Percentiles rank a stretch among this genome's conserved stretches.
phyloP scores from a whole-genome alignment of 2,797 vertebrate genomes.

The Oryzias dopingdopingensis region DNA sequence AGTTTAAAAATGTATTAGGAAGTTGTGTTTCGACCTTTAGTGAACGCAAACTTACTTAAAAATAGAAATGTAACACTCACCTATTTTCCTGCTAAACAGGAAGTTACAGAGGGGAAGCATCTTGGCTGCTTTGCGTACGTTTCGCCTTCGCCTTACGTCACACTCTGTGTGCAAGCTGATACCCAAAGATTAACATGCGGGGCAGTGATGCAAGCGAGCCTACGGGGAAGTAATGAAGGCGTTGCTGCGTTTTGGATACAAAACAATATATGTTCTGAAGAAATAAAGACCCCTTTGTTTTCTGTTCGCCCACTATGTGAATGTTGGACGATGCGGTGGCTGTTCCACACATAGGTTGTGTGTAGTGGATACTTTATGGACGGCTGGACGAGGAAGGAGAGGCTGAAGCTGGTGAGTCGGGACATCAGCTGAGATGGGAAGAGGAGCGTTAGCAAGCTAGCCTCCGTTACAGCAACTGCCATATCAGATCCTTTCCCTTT shows the following conservation, averaged over 20 bases:
- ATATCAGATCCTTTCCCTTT: slow-evolving; percentile 12
- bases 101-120: slow-evolving; percentile 10
- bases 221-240: slow-evolving; percentile 27
- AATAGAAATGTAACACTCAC: not conserved
- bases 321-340: slow-evolving; percentile 8
- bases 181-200: slow-evolving; percentile 35
- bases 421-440: slow-evolving; percentile 41
- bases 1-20: no score
- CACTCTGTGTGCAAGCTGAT: slow-evolving; percentile 57
- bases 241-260: slow-evolving; percentile 11
- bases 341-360: slow-evolving; percentile 13
- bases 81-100: slow-evolving; percentile 5
- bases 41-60: not conserved
- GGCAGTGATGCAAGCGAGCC: slow-evolving; percentile 41
- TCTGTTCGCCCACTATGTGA: slow-evolving; percentile 36
- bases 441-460: slow-evolving; percentile 57
- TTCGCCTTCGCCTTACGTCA: slow-evolving; percentile 55
- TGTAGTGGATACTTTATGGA: slow-evolving; percentile 55
- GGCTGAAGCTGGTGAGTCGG: slow-evolving; percentile 51
- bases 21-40: no score
- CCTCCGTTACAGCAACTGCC: slow-evolving; percentile 23
- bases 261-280: not conserved
- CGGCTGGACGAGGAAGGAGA: slow-evolving; percentile 43
- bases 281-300: slow-evolving; percentile 6
- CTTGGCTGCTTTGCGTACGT: slow-evolving; percentile 7